Conservation (phyloP, 2,113 vertebrate species). For the Sprattus sprattus region DNA sequence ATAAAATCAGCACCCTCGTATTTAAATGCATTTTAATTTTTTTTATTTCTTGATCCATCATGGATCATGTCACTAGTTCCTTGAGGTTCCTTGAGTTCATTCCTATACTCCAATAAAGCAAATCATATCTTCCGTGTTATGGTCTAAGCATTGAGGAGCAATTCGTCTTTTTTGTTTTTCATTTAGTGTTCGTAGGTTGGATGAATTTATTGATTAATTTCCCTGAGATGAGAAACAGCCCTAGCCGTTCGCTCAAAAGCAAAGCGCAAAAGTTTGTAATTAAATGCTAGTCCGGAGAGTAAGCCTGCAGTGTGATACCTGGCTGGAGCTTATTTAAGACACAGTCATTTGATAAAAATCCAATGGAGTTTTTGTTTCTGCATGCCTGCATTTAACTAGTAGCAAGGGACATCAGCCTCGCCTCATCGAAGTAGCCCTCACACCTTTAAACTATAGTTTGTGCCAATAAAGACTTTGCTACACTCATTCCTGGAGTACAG, state of each 20-base stretch:
- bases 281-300: not conserved
- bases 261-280: not conserved
- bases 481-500: constrained; percentile 27
- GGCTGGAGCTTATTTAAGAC: not conserved
- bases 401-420: not conserved
- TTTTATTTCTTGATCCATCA: not conserved
- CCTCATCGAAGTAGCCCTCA: not conserved
- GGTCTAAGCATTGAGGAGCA: not conserved
- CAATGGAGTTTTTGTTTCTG: not conserved
- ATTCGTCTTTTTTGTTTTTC: not conserved
- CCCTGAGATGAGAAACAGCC: not conserved
- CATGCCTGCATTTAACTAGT: not conserved
- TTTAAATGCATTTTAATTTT: not conserved
- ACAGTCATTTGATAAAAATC: not conserved
- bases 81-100: not conserved
- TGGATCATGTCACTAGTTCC: not conserved
- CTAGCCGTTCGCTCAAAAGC: not conserved
- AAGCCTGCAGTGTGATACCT: not conserved
- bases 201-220: not conserved
- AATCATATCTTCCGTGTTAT: not conserved
- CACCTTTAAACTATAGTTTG: constrained; percentile 15
- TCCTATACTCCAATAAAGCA: not conserved
- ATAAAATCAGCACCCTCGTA: not conserved
- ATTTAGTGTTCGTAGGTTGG: not conserved
- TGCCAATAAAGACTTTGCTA: constrained; percentile 41